Percentiles rank a stretch among this genome's conserved stretches.
Conservation (phyloP, 2,888 invertebrate genomes). For the Bhutanitis thaidina region DNA sequence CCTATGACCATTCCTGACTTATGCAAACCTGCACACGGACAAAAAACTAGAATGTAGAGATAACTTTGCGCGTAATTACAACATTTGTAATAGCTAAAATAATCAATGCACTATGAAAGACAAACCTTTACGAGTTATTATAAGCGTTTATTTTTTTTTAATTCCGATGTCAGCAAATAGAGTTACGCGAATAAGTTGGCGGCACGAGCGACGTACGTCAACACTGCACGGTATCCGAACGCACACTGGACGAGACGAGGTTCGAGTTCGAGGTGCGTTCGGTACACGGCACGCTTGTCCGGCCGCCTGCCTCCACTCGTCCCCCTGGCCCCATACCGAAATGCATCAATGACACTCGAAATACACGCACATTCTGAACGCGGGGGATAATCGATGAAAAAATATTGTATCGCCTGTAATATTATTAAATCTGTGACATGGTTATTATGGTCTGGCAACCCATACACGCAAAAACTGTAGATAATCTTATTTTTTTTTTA, state of each 20-base stretch:
- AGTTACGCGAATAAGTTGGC: slow-evolving; percentile 67
- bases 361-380: slow-evolving; percentile 70
- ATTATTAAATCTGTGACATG: slow-evolving; percentile 24
- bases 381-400: slow-evolving; percentile 38
- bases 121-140: slow-evolving; percentile 54
- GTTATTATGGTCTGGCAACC: slow-evolving; percentile 10
- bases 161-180: slow-evolving; percentile 50
- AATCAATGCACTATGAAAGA: slow-evolving; percentile 48
- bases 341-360: slow-evolving; percentile 78
- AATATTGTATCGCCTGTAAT: slow-evolving; percentile 29
- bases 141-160: slow-evolving; percentile 34
- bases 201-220: slow-evolving; percentile 64
- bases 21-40: slow-evolving; percentile 61
- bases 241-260: slow-evolving; percentile 56
- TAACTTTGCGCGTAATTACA: slow-evolving; percentile 48
- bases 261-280: slow-evolving; percentile 27
- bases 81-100: slow-evolving; percentile 38
- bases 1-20: slow-evolving; percentile 69
- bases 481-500: no score
- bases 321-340: slow-evolving; percentile 69
- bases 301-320: slow-evolving; percentile 47
- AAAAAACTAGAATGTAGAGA: slow-evolving; percentile 61
- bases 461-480: no score
- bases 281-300: slow-evolving; percentile 39
- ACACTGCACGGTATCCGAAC: slow-evolving; percentile 58